Conservation (phyloP, 1,140 invertebrate genomes). For the Philopotamus ludificatus region DNA sequence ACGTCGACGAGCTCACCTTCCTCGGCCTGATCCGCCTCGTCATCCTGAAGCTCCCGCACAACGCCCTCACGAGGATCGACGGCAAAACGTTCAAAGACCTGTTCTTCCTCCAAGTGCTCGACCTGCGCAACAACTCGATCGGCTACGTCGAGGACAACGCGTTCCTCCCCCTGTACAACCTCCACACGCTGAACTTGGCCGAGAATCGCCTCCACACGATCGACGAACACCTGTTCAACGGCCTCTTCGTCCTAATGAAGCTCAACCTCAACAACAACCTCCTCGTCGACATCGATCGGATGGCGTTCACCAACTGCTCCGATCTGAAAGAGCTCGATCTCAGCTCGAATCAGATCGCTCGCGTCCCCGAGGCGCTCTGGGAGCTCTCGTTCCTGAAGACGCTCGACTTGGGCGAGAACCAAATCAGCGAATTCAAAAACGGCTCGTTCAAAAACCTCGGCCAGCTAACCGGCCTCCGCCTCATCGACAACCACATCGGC, state of each 20-base stretch:
- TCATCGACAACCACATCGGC: constrained; percentile 84
- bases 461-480: constrained; percentile 77
- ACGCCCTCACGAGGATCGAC: constrained; percentile 77
- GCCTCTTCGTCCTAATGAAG: constrained; percentile 79
- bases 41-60: constrained; percentile 81
- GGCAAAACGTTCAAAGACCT: constrained; percentile 84
- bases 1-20: constrained; percentile 80
- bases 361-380: constrained; percentile 79
- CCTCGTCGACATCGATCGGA: constrained; percentile 74
- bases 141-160: constrained; percentile 83
- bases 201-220: constrained; percentile 81
- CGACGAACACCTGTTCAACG: constrained; percentile 79
- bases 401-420: constrained; percentile 84
- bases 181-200: constrained; percentile 82
- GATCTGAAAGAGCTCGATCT: constrained; percentile 88
- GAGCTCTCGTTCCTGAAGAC: constrained; percentile 81
- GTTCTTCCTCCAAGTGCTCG: constrained; percentile 82
- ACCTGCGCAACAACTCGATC: constrained; percentile 84
- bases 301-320: constrained; percentile 88
- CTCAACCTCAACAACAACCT: constrained; percentile 82
- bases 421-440: constrained; percentile 75
- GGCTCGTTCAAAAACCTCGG: constrained; percentile 80
- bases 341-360: constrained; percentile 77
- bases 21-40: constrained; percentile 79
- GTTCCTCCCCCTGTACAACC: constrained; percentile 81